Evolutionary conservation across 2,113 vertebrate genomes (phyloP).

Genomic region (Entomyzon cyanotis): DNA sequence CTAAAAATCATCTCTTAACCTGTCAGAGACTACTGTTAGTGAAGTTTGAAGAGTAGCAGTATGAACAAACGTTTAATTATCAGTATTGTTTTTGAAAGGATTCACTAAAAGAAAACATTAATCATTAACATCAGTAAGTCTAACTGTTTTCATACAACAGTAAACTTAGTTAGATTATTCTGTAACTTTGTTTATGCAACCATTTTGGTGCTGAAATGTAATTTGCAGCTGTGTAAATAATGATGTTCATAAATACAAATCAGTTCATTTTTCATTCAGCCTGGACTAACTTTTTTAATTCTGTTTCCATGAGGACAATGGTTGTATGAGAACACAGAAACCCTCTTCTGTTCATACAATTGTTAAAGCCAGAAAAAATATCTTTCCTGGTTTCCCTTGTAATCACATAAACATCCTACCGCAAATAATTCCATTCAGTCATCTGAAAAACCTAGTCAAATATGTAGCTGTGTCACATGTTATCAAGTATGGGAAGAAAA

Average conservation of each 20-base stretch:
- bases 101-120: not conserved
- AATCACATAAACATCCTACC: slow-evolving; percentile 31
- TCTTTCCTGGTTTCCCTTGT: not conserved
- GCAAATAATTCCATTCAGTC: slow-evolving; percentile 7
- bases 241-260: slow-evolving; percentile 39
- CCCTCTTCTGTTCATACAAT: slow-evolving; percentile 22
- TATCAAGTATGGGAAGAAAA: slow-evolving; percentile 35
- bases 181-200: slow-evolving; percentile 1
- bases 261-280: slow-evolving; percentile 56
- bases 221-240: slow-evolving; percentile 67
- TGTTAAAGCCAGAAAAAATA: not conserved
- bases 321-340: slow-evolving; percentile 42
- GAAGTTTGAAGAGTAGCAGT: not conserved
- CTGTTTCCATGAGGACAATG: slow-evolving; percentile 35
- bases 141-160: not conserved
- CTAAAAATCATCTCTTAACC: not conserved
- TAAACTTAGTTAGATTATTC: slow-evolving; percentile 9
- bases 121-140: not conserved
- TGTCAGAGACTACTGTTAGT: not conserved
- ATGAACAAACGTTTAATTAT: not conserved
- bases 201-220: slow-evolving; percentile 25
- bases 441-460: not conserved
- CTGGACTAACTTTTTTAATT: slow-evolving; percentile 51
- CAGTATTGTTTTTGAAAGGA: not conserved
- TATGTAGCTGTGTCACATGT: slow-evolving; percentile 45